These are phyloP conservation scores for Galleria mellonella DNA, from an alignment of 1,140 invertebrate species.

Conservation along the genomic window DNA sequence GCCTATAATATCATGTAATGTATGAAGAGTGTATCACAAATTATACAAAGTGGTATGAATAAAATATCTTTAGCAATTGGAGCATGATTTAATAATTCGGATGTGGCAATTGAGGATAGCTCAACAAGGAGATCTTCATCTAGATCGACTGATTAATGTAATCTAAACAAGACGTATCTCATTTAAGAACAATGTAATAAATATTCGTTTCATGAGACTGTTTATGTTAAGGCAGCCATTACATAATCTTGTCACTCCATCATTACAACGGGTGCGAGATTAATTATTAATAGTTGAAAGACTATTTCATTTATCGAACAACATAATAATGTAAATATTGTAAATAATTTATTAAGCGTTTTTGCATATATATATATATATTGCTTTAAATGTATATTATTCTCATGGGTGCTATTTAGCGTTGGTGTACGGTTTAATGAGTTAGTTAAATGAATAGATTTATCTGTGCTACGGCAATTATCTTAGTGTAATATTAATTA, in stretches of 20 bases:
- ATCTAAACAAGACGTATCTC: constrained; percentile 51
- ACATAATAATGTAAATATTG: constrained; percentile 53
- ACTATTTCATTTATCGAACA: constrained; percentile 19
- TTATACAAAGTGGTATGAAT: background rate
- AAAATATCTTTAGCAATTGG: background rate
- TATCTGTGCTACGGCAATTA: constrained; percentile 27
- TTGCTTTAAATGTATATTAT: constrained; percentile 66
- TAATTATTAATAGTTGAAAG: constrained; percentile 14
- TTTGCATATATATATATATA: constrained; percentile 29
- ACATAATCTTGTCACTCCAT: constrained; percentile 31
- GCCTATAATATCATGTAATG: no score
- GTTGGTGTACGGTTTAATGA: constrained; percentile 58
- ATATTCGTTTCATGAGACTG: constrained; percentile 61
- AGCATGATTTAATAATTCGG: no score
- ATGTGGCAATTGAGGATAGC: constrained; percentile 14
- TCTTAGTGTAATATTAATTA: constrained; percentile 33
- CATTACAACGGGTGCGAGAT: constrained; percentile 15
- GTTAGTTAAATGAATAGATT: constrained; percentile 28
- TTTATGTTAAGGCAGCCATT: constrained; percentile 61
- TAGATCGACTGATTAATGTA: constrained; percentile 55
- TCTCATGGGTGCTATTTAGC: constrained; percentile 69
- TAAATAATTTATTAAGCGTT: constrained; percentile 37
- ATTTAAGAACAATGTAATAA: constrained; percentile 57
- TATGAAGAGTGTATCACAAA: no score
- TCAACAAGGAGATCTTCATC: constrained; percentile 42